Conservation (phyloP, 2,888 invertebrate species). For the Octonoba sinensis region DNA sequence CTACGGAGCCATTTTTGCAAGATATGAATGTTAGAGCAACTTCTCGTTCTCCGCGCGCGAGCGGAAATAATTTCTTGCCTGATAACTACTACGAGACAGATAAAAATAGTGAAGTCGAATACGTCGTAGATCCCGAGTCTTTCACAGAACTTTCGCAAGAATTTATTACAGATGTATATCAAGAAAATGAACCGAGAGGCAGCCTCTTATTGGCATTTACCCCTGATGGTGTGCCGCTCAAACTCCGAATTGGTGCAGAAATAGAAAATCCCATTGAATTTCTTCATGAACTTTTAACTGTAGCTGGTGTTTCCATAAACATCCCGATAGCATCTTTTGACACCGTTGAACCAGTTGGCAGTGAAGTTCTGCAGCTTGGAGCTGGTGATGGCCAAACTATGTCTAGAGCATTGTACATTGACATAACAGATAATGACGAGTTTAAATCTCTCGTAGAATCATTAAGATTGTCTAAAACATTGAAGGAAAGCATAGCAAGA, state of each 20-base stretch:
- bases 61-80: too few species aligned
- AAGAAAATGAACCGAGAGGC: background rate
- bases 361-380: slow-evolving; percentile 19
- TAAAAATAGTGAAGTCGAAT: background rate
- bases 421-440: slow-evolving; percentile 18
- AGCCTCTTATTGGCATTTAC: slow-evolving; percentile 37
- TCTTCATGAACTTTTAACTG: slow-evolving; percentile 23
- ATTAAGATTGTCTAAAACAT: slow-evolving; percentile 7
- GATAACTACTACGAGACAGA: background rate
- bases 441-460: slow-evolving; percentile 22
- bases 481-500: background rate
- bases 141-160: background rate
- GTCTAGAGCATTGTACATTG: slow-evolving; percentile 9
- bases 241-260: slow-evolving; percentile 16
- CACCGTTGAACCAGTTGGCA: slow-evolving; percentile 21
- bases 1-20: background rate
- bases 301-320: slow-evolving; percentile 17
- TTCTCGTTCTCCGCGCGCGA: too few species aligned
- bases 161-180: background rate
- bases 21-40: too few species aligned
- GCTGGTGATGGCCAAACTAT: background rate
- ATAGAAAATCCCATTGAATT: slow-evolving; percentile 25
- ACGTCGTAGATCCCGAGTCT: background rate
- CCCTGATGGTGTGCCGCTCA: slow-evolving; percentile 26
- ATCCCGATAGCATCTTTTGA: slow-evolving; percentile 15